A percentile compares a stretch with the other conserved stretches of the same genome.
Conservation (phyloP, 2,888 invertebrate genomes). For the Epinotia demarniana region DNA sequence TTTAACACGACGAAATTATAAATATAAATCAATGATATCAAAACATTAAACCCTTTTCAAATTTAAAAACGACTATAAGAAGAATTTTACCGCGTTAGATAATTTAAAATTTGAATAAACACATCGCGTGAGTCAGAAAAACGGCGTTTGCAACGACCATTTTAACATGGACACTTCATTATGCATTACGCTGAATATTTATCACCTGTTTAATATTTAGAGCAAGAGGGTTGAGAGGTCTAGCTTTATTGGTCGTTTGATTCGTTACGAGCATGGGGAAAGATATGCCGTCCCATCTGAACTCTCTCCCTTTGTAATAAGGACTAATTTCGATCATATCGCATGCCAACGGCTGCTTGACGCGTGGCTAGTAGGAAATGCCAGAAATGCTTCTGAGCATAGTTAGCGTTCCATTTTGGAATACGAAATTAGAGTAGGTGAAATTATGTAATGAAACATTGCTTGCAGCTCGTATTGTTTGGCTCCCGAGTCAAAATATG, state of each 20-base stretch:
- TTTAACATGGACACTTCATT: slow-evolving; percentile 38
- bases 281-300: background rate
- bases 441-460: slow-evolving; percentile 32
- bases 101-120: slow-evolving; percentile 30
- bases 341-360: background rate
- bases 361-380: slow-evolving; percentile 35
- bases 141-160: slow-evolving; percentile 22
- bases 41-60: background rate
- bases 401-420: slow-evolving; percentile 39
- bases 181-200: slow-evolving; percentile 40
- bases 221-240: slow-evolving; percentile 34
- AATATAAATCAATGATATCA: slow-evolving; percentile 19
- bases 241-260: slow-evolving; percentile 37
- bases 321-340: background rate
- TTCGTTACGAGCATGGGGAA: slow-evolving; percentile 16
- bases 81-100: slow-evolving; percentile 2
- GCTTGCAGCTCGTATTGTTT: slow-evolving; percentile 15
- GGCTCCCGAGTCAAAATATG: slow-evolving; percentile 5
- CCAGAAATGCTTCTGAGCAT: slow-evolving; percentile 42
- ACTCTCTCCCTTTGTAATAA: slow-evolving; percentile 6
- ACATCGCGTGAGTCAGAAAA: slow-evolving; percentile 24
- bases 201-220: slow-evolving; percentile 41
- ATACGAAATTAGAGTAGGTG: slow-evolving; percentile 40
- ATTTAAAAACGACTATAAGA: slow-evolving; percentile 1
- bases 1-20: background rate